A percentile compares a stretch with the other conserved stretches of the same genome.
These are phyloP conservation scores for Toxotes jaculatrix DNA, from an alignment of 2,113 vertebrate genomes.

Conservation along the genomic window DNA sequence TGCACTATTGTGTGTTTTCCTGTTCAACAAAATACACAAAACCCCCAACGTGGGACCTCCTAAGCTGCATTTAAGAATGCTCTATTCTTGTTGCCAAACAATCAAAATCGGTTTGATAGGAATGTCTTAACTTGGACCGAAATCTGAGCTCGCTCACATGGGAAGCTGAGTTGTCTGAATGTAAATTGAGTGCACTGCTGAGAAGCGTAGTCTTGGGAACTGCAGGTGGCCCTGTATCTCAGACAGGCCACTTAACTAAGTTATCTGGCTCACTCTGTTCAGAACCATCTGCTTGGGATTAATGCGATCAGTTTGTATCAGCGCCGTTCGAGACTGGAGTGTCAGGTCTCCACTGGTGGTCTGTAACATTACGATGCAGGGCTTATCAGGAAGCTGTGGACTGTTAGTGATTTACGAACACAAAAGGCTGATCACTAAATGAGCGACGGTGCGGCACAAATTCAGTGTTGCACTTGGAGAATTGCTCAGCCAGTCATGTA, in stretches of 20 bases:
- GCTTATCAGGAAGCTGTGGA: constrained; percentile 23
- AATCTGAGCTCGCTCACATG: constrained; percentile 25
- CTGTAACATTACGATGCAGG: constrained; percentile 12
- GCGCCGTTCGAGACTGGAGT: constrained; percentile 29
- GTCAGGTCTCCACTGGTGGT: constrained; percentile 41
- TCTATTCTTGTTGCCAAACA: constrained; percentile 16
- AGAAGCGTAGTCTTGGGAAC: constrained; percentile 54
- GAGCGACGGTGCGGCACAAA: constrained; percentile 22
- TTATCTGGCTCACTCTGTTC: constrained; percentile 55
- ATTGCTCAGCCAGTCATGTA: constrained; percentile 1
- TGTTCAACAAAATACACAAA: constrained; percentile 7
- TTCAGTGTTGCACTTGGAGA: constrained; percentile 26
- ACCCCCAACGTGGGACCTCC: neutral
- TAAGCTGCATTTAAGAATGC: neutral
- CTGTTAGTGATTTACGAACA: constrained; percentile 34
- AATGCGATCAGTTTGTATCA: constrained; percentile 49
- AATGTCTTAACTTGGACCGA: constrained; percentile 26
- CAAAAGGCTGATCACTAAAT: constrained; percentile 22
- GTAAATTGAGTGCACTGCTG: constrained; percentile 24
- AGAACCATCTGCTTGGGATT: constrained; percentile 64
- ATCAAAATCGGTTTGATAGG: constrained; percentile 36
- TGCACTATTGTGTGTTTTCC: neutral
- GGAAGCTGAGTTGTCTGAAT: constrained; percentile 24
- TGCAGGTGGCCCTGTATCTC: constrained; percentile 62
- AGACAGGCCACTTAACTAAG: constrained; percentile 55